Base-by-base conservation (phyloP, 1,140 invertebrate species). In the Tetragonula clypearis region DNA sequence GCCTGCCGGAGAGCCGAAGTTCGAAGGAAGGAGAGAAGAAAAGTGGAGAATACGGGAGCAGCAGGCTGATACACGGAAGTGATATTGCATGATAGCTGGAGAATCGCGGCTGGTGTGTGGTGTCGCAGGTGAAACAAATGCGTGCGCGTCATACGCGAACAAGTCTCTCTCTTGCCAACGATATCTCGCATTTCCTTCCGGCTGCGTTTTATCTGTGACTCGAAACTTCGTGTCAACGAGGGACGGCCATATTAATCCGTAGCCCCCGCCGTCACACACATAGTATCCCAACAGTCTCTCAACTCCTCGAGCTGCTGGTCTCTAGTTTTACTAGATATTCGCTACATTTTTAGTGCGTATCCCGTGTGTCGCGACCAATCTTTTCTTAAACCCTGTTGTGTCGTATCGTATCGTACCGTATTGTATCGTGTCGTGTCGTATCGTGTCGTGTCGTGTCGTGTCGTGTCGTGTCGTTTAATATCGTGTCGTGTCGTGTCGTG, bases 161-260 rank as follows among this genome's bases (percentile, higher is more conserved):
- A 55, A 85, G 79, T 21, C 62, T 85, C 60, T 77, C 73, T 83
- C 41, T 62, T 71, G 77, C 71, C 41, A 55, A 66, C 69, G 68
- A 74, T 69, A 71, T 58, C 56, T 74, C 26, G 86, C 83, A 49
- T 88, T 79, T 72, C 30, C 73, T 75, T 69, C 30, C 60, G 30
- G 65, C 62, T 71, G 69, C 82, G 41, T 84, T 86, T 80, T 77
- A 86, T 78, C 87, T 82, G 86, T 84, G 85, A 88, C 71, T 87
- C 86, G 90, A 92, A 91, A 90, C 87, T 90, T 86, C 80, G 87
- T 92, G 91, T 90, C 88, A 92, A 92, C 89, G 92, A 92, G 88
- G 89, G 91, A 93, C 93, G 92, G 93, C 93, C 93, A 94, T 93
- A 93, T 94, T 94, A 94, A 94, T 90, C 89, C 89, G 86, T 87